Evolutionary conservation across 2,888 invertebrate species (phyloP), one percentile per base, ranked within the genome.

Genomic region (Gymnoscelis rufifasciata): DNA sequence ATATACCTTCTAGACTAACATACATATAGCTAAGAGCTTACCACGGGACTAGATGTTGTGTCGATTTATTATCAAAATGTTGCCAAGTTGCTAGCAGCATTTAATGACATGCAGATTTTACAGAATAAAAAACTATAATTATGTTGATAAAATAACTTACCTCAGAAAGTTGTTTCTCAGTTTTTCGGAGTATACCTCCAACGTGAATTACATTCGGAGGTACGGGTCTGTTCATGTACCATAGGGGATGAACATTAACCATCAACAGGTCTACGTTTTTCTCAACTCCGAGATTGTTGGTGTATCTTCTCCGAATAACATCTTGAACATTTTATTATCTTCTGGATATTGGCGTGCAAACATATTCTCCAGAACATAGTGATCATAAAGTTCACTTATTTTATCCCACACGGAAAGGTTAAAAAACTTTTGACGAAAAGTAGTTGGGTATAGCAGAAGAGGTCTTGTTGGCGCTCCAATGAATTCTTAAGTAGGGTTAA

Each of bases 171-270:
- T 71, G 64, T 28, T 75, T 71, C 2, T 59, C 45, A 7, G 69
- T 64, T 14, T 65, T 69, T 11, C 77, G 62, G 53, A 86, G 84
- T 13, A 78, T 49, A 3, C 81, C 79, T 24, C 81, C 82, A 47
- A 84, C 68, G 47, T 72, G 74, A 0, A 84, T 50, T 2, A 80
- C 57, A 41, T 67, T 69, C 0, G 83, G 78, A 3, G 82, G 71
- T 6, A 77, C 59, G 0, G 88, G 87, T 14, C 80, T 62, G 45
- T 71, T 69, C 0, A 54, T 51, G 23, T 69, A 68, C 60, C 76
- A 74, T 26, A 78, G 47, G 2, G 78, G 75, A 60, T 86, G 72
- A 0, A 64, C 57, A 51, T 87, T 87, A 1, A 82, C 45, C 49
- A 88, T 72, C 26, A 83, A 41, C 61, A 87, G 53, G 41, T 76